Conservation (phyloP, 2,113 vertebrate species). For the Bubo bubo region DNA sequence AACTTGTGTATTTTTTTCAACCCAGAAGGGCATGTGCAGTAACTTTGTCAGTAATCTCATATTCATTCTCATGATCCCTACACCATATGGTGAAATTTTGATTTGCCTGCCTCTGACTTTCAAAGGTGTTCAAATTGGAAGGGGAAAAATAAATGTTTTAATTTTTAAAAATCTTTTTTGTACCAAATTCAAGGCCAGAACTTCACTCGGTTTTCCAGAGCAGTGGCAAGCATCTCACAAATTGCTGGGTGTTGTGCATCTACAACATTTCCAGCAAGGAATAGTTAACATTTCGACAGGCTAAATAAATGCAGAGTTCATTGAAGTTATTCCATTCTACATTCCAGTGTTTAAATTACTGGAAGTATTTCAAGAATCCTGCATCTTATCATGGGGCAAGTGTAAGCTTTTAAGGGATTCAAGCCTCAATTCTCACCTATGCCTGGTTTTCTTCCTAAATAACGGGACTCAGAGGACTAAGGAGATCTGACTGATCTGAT, state of each 20-base stretch:
- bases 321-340: background rate
- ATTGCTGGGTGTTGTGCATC: background rate
- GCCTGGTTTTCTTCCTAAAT: conserved; percentile 33
- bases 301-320: background rate
- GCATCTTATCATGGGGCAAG: background rate
- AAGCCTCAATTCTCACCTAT: background rate
- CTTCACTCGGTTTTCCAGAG: background rate
- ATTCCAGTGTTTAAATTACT: background rate
- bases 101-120: background rate
- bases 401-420: background rate
- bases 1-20: background rate
- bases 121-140: background rate
- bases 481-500: background rate
- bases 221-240: background rate
- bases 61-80: background rate
- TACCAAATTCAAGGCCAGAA: background rate
- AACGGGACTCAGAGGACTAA: background rate
- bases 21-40: background rate
- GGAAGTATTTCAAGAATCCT: background rate
- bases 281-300: background rate
- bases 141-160: background rate
- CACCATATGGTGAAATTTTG: background rate
- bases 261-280: background rate
- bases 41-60: background rate
- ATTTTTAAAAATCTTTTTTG: background rate